Evolutionary conservation across 2,113 vertebrate species (phyloP).

Genomic region (Motacilla alba): DNA sequence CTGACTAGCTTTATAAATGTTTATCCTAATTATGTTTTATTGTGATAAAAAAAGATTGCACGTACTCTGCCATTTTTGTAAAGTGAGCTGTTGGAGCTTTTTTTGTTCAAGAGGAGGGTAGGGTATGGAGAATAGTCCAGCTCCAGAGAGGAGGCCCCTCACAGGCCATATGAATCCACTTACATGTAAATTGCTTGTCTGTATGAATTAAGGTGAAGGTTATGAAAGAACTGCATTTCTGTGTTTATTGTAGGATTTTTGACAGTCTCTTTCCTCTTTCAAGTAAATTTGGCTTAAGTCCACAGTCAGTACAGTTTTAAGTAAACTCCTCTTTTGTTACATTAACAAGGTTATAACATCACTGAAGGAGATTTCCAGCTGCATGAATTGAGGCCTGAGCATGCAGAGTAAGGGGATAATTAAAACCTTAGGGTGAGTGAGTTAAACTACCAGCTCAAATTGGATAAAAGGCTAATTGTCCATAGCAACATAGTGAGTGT

Average conservation of each 20-base stretch:
- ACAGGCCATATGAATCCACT: conserved; percentile 85
- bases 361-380: conserved; percentile 81
- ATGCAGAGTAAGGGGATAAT: conserved; percentile 73
- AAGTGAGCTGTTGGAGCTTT: conserved; percentile 39
- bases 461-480: conserved; percentile 82
- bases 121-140: conserved; percentile 55
- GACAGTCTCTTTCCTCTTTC: conserved; percentile 90
- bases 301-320: conserved; percentile 85
- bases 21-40: conserved; percentile 71
- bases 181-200: conserved; percentile 91
- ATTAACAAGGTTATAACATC: conserved; percentile 88
- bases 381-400: conserved; percentile 71
- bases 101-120: conserved; percentile 7
- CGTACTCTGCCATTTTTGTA: conserved; percentile 62
- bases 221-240: conserved; percentile 84
- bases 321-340: conserved; percentile 89
- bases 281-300: conserved; percentile 88
- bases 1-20: conserved; percentile 70
- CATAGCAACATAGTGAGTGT: conserved; percentile 71
- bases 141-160: conserved; percentile 71
- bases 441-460: conserved; percentile 77
- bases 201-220: conserved; percentile 85
- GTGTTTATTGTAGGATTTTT: conserved; percentile 87
- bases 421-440: conserved; percentile 76
- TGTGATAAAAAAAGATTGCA: conserved; percentile 70